phyloP scores from a whole-genome alignment of 2,888 invertebrate species.

The Pegoplata infirma region DNA sequence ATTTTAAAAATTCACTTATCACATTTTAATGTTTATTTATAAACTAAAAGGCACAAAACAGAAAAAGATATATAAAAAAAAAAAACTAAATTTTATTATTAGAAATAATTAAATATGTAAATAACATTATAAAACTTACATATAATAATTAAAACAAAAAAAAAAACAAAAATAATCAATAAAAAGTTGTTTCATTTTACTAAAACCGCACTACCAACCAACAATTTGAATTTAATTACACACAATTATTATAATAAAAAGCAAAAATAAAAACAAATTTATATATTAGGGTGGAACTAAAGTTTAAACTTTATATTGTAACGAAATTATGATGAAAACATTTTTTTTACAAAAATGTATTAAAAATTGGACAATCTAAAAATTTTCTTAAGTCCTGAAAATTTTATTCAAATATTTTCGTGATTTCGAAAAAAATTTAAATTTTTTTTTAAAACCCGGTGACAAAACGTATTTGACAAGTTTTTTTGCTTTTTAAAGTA shows the following conservation, averaged over 20 bases:
- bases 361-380: too few species aligned
- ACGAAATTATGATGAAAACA: too few species aligned
- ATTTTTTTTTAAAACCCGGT: too few species aligned
- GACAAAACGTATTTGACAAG: too few species aligned
- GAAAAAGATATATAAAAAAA: background rate
- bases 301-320: too few species aligned
- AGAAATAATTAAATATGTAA: slow-evolving; percentile 20
- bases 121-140: background rate
- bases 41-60: background rate
- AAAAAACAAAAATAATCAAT: slow-evolving; percentile 31
- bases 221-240: slow-evolving; percentile 45
- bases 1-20: background rate
- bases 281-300: too few species aligned
- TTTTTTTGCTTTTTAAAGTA: too few species aligned
- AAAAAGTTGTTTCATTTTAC: slow-evolving; percentile 27
- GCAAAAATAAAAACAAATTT: background rate
- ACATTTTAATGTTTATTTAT: background rate
- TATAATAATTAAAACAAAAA: slow-evolving; percentile 29
- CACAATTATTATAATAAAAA: slow-evolving; percentile 1
- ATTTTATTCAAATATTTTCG: too few species aligned
- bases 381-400: too few species aligned
- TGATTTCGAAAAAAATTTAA: too few species aligned
- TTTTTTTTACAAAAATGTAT: too few species aligned
- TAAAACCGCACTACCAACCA: slow-evolving; percentile 52
- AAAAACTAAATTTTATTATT: background rate